Base-by-base conservation (phyloP, 92 coral and sea anemone genomes). In the Chrysogorgia sp. region DNA sequence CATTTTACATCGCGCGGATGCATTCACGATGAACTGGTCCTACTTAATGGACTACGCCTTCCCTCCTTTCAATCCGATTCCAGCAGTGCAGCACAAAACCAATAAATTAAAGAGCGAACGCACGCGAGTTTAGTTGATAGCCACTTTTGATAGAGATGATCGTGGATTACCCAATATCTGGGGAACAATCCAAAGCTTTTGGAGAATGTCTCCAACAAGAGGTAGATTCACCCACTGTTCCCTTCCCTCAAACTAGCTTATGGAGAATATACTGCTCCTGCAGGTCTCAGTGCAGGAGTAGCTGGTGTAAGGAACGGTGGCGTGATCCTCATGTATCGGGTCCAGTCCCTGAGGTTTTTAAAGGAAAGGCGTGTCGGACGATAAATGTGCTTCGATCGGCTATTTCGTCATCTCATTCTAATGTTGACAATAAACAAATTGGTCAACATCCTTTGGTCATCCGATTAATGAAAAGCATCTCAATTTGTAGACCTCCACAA, bases 381-480 rank as follows among this genome's bases (percentile, higher is more conserved):
- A 58, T 77, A 21, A 84, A 84, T 60, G 84, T 84, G 0, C 59
- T 71, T 20, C 34, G 87, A 52, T 87, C 91, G 20, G 91, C 88
- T n/a, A 62, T 87, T 28, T 87, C 85, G 1, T 70, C 68, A 40
- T 65, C 82, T 0, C 78, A 83, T 40, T 55, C 71, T 19, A 7
- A 24, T n/a, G 48, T 87, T 14, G 91, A 83, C 62, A 63, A 75
- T 10, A 29, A 31, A 4, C 40, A 45, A 8, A 85, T 87, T 4
- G 86, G 91, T 1, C 79, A 78, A 50, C 91, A 87, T 20, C 91
- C 83, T 20, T 26, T 87, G 0, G 83, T 77, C 2, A 43, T 81
- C 17, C 79, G 75, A 29, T 28, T 83, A 40, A 43, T 83, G 82
- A 87, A 71, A 63, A 79, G 90, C 20, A 74, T 83, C 0, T 83